Conservation (phyloP, 35 echinoderm and acorn worm species). For the Hemicentrotus pulcherrimus region DNA sequence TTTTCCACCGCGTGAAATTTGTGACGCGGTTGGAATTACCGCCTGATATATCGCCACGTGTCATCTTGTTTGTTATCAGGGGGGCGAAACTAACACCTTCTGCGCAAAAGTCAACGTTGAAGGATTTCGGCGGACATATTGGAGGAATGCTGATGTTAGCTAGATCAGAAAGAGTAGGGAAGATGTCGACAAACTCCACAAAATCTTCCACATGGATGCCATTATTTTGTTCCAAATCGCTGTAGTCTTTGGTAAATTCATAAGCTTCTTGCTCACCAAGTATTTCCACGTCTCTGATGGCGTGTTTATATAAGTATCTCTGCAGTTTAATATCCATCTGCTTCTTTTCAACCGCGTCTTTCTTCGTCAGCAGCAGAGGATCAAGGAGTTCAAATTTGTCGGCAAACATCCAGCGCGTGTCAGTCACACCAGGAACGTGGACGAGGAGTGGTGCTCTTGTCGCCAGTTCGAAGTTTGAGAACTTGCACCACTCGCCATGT, state of each 20-base stretch:
- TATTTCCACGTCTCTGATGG: not conserved
- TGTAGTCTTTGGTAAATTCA: not conserved
- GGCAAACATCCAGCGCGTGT: not conserved
- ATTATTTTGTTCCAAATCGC: not conserved
- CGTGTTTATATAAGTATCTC: not conserved
- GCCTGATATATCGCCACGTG: not conserved
- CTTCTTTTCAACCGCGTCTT: not conserved
- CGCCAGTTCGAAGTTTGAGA: constrained; percentile 73
- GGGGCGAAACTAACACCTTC: constrained; percentile 83
- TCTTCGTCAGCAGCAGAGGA: not conserved
- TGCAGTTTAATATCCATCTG: not conserved
- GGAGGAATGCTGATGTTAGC: constrained; percentile 63
- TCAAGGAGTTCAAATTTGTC: constrained; percentile 65
- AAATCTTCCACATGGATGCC: constrained; percentile 49
- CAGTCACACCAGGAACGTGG: constrained; percentile 87
- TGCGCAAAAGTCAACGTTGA: constrained; percentile 65
- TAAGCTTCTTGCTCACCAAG: not conserved
- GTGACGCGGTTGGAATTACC: not conserved
- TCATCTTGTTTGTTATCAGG: constrained; percentile 17
- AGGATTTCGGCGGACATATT: constrained; percentile 65
- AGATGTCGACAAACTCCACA: constrained; percentile 82
- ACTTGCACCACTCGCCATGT: constrained; percentile 84
- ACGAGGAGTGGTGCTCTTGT: constrained; percentile 82
- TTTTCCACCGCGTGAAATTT: constrained; percentile 65
- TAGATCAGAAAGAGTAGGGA: constrained; percentile 76